Evolutionary conservation across 2,888 invertebrate genomes (phyloP), one percentile per base, ranked within the genome.

Genomic region (Cosmia pyralina): DNA sequence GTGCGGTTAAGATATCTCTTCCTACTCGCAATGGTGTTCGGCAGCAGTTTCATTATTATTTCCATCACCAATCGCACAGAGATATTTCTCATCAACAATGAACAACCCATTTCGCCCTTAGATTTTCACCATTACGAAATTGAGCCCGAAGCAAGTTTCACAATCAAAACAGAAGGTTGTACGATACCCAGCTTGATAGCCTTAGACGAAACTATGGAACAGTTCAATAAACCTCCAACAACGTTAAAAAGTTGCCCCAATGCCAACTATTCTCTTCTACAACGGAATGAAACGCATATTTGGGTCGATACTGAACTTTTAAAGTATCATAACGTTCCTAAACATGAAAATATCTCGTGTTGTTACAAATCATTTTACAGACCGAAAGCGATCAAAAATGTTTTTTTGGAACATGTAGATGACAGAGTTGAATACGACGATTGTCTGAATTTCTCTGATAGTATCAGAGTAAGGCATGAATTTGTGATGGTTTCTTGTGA

Each of bases 401-500:
- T 96, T 72, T 89, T 91, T 76, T 95, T 96, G n/a, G 90, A 89
- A 72, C 86, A 91, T 59, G 90, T 93, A 15, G 97, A 97, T 82
- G 93, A 96, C 76, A 93, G 96, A 86, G 94, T 96, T 41, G 83
- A 94, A 82, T 97, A 96, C 86, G 92, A 94, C 11, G 83, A 86
- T 34, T 97, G 97, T 87, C 89, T 93, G 41, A 85, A 91, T 62
- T 97, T 97, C 84, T 87, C 92, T 19, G 90, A 92, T 57, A 90
- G 92, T 28, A 93, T 95, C 77, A 90, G 93, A 86, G 93, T 97
- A 48, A 86, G 89, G 8, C 94, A 96, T 74, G 98, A 98, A 92
- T 98, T 98, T 89, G 96, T 98, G 15, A 96, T 96, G 91, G 97
- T 98, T 5, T 94, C 94, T 38, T 98, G 98, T 90, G 93, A 90